phyloP scores from a whole-genome alignment of 2,797 vertebrate species.

The Hemitrygon akajei region DNA sequence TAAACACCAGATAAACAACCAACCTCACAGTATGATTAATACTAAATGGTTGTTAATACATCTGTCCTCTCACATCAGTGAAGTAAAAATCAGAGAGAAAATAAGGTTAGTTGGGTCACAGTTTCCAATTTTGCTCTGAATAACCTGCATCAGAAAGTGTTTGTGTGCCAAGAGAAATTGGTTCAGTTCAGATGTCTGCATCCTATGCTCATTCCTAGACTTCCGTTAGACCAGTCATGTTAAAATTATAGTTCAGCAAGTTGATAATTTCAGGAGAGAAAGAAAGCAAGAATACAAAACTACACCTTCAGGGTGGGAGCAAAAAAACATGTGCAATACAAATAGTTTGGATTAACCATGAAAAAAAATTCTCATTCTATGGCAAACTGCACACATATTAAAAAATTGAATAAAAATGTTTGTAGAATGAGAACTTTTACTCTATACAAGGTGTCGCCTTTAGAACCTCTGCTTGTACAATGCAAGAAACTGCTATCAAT shows the following conservation, averaged over 20 bases:
- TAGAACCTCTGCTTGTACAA: not conserved
- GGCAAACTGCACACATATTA: not conserved
- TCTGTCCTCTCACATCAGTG: not conserved
- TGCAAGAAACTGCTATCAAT: not conserved
- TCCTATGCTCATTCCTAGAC: not conserved
- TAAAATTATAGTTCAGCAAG: not conserved
- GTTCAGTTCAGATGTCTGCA: not conserved
- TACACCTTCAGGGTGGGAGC: not conserved
- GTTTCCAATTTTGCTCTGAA: not conserved
- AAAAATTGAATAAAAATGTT: not conserved
- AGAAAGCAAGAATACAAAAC: too few species aligned
- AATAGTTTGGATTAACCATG: not conserved
- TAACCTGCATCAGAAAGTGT: not conserved
- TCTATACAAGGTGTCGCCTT: not conserved
- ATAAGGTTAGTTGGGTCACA: not conserved
- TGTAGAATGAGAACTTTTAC: not conserved
- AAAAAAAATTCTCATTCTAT: not conserved
- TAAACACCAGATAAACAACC: not conserved
- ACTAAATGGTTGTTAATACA: not conserved
- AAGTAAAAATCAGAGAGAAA: not conserved
- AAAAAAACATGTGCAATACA: not conserved
- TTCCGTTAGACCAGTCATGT: not conserved
- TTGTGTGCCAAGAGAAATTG: not conserved
- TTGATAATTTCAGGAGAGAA: not conserved
- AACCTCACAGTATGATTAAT: not conserved